Evolutionary conservation across 2,113 vertebrate genomes (phyloP), one percentile per base, ranked within the genome.

Genomic region (Gila orcuttii): DNA sequence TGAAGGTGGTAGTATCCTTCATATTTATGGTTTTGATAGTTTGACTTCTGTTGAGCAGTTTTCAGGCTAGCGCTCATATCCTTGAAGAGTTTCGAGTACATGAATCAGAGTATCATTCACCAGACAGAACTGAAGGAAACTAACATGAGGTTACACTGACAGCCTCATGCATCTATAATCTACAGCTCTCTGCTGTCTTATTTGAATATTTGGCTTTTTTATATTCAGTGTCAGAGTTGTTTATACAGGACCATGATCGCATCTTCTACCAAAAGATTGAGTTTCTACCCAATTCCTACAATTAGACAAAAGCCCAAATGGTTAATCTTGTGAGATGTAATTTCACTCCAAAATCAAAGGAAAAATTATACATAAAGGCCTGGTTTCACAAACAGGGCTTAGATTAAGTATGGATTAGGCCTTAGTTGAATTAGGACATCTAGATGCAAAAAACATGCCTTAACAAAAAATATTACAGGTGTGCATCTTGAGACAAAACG

Each of bases 81-180:
- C 33, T 33, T 33, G 33, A 33, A 33, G 33, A 33, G 33, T 33
- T 2, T 33, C 2, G 33, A 33, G 33, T 33, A 33, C 33, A 33
- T 33, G 33, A 33, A 33, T 33, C 33, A 33, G 31, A 60, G 57
- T 80, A 36, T 64, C 57, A 11, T 62, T 28, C 13, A 64, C 39
- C 7, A 45, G 6, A 45, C 57, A 57, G 47, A 78, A 78, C 52
- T 79, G 33, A 59, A 79, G 23, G 36, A 45, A 52, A 55, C 75
- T 1, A 77, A 64, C 23, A 57, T 0, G 11, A 36, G 52, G 4
- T 59, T 59, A 79, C 52, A 39, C 19, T 31, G 10, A 60, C 55
- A 42, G 36, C 28, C 21, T 79, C 57, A 79, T 80, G 57, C 55
- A 64, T 60, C 36, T 45, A 25, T 64, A 64, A 64, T 80, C 57